Percentiles rank a stretch among this genome's conserved stretches.
These are phyloP conservation scores for Serinus canaria DNA, from an alignment of 2,113 vertebrate species.

Conservation along the genomic window DNA sequence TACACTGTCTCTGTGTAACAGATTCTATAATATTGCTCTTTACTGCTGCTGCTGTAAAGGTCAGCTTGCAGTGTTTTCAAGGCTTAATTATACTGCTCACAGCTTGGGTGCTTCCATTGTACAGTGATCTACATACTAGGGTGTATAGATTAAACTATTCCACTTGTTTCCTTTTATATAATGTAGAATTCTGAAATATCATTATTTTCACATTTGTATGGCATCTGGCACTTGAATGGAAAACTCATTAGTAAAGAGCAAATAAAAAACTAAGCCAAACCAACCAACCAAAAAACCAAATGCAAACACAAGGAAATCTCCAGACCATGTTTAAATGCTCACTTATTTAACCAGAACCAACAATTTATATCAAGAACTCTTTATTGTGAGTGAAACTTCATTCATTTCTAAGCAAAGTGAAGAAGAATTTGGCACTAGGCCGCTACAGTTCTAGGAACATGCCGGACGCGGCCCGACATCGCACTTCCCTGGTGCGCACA, in stretches of 20 bases:
- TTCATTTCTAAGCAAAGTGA: background rate
- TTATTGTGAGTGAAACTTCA: background rate
- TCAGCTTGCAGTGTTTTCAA: background rate
- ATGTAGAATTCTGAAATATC: background rate
- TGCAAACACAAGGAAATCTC: background rate
- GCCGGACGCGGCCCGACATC: no score
- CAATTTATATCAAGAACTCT: background rate
- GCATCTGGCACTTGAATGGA: background rate
- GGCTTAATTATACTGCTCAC: background rate
- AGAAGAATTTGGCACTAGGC: background rate
- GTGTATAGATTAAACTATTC: background rate
- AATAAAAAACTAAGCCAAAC: background rate
- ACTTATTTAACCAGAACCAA: background rate
- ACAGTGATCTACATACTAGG: background rate
- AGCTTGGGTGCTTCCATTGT: background rate
- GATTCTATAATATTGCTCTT: background rate
- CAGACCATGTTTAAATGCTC: background rate
- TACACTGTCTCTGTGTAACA: background rate
- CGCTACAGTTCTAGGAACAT: background rate
- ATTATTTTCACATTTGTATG: background rate
- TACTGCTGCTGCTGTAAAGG: background rate
- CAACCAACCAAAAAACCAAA: background rate
- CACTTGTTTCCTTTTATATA: background rate
- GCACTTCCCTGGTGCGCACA: fast-evolving
- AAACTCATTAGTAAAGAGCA: background rate